These are phyloP conservation scores for Aurelia aurita DNA, from an alignment of 30 jellyfish, hydroid and myxozoan genomes.

Conservation along the genomic window DNA sequence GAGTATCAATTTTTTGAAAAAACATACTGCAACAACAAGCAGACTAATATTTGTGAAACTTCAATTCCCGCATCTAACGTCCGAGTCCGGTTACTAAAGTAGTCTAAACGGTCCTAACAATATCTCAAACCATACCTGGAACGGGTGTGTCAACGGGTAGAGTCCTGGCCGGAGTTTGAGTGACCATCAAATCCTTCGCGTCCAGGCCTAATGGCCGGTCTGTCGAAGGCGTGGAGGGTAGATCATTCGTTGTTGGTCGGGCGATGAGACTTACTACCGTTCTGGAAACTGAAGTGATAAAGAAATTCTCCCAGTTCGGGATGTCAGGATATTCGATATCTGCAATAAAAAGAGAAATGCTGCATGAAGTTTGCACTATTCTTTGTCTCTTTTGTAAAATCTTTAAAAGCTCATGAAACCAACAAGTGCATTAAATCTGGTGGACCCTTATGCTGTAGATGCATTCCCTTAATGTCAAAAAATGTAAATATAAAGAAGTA, in stretches of 20 bases:
- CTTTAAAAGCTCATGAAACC: no score
- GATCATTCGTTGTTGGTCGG: constrained; percentile 14
- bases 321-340: constrained; percentile 60
- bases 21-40: no score
- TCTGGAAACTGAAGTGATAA: constrained; percentile 54
- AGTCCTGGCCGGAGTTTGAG: constrained; percentile 61
- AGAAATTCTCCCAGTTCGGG: constrained; percentile 81
- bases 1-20: no score
- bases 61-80: no score
- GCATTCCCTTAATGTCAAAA: no score
- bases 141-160: constrained; percentile 17
- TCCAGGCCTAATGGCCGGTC: constrained; percentile 23
- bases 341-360: neutral
- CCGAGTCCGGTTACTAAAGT: no score
- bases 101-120: neutral
- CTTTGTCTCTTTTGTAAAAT: no score
- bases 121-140: neutral
- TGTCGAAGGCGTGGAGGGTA: neutral
- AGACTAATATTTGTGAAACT: no score
- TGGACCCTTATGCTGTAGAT: no score
- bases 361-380: neutral
- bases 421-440: no score
- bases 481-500: no score
- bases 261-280: constrained; percentile 72
- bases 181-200: constrained; percentile 36